Evolutionary conservation across 2,888 invertebrate genomes (phyloP), one percentile per base, ranked within the genome.

Genomic region (Leptopilina myrica): DNA sequence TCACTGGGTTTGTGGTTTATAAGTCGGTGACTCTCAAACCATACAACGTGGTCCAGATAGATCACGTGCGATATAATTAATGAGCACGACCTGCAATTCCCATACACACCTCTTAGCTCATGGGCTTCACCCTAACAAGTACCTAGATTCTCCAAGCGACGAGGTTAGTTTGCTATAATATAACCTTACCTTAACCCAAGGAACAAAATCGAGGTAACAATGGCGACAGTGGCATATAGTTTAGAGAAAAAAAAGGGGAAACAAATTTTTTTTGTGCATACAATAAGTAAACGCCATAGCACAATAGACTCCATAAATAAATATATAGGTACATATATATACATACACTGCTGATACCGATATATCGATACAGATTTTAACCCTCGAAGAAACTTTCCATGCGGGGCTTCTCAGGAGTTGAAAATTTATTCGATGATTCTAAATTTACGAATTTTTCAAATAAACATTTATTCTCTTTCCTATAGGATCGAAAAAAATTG

Each of bases 61-160:
- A 90, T 90, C 88, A 89, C 85, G 85, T 86, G 85, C 84, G 88
- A 89, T 89, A 89, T 88, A 89, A 90, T 89, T 89, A 90, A 90
- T 87, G 88, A 90, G 87, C 87, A 89, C 89, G 88, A 89, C 82
- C 86, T 82, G 86, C 87, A 85, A 89, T 90, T 90, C 89, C 90
- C 90, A 89, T 90, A 86, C 89, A 89, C 89, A 88, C 89, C 89
- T 89, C 84, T 49, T 83, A 75, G 78, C 81, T 78, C 75, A 76
- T 80, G 82, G 43, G 84, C 80, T 83, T 84, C 85, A 85, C 86
- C 86, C 85, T 86, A 86, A 86, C 85, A 86, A 86, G 87, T 86
- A 87, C 84, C 86, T 84, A 81, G 84, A 81, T 79, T 81, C 77
- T 64, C 53, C 43, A 66, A 33, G 53, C 78, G 77, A 26, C 73